phyloP scores from a whole-genome alignment of 2,888 invertebrate genomes.

The Drosophila villosipedis region DNA sequence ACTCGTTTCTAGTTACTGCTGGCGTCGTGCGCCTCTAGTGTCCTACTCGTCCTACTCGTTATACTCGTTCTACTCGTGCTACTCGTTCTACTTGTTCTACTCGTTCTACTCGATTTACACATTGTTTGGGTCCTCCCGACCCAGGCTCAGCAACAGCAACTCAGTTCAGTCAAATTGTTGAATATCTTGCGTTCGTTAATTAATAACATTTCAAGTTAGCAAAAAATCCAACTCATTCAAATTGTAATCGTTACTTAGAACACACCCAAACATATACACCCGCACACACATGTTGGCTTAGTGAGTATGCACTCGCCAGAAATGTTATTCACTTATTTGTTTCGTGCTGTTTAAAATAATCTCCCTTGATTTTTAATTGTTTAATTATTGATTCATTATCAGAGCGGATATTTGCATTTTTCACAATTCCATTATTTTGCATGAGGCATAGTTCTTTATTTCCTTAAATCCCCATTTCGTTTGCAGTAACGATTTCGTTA shows the following conservation, averaged over 20 bases:
- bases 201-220: conserved; percentile 48
- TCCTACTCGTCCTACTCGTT: conserved; percentile 16
- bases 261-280: conserved; percentile 22
- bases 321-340: conserved; percentile 25
- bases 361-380: background rate
- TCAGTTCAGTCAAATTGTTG: conserved; percentile 52
- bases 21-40: conserved; percentile 82
- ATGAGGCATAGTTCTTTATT: background rate
- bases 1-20: conserved; percentile 82
- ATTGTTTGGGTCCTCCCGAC: conserved; percentile 54
- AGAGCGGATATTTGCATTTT: background rate
- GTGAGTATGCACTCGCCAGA: conserved; percentile 66
- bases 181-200: conserved; percentile 50
- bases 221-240: conserved; percentile 44
- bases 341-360: conserved; percentile 31
- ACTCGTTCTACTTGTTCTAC: conserved; percentile 44
- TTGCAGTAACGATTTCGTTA: background rate
- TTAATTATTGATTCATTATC: background rate
- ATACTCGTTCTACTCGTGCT: conserved; percentile 49
- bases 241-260: conserved; percentile 45
- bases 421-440: background rate
- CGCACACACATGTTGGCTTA: conserved; percentile 62
- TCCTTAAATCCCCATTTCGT: background rate
- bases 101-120: conserved; percentile 61
- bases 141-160: conserved; percentile 39